Conservation (phyloP, 2,113 vertebrate genomes). For the Piliocolobus tephrosceles region DNA sequence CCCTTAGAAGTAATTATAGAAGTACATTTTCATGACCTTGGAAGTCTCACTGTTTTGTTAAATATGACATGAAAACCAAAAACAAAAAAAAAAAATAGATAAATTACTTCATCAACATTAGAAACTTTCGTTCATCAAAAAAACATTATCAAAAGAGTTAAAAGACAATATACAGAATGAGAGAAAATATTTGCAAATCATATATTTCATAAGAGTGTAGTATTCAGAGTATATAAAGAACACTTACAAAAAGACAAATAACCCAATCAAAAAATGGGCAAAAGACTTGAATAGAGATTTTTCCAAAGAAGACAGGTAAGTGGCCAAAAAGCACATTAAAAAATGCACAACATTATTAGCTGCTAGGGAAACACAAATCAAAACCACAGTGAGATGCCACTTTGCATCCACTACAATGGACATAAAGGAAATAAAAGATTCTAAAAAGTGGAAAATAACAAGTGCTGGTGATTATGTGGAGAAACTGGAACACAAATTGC, state of each 20-base stretch:
- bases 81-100: not conserved
- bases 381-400: not conserved
- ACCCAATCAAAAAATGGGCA: not conserved
- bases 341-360: not conserved
- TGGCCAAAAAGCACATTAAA: not conserved
- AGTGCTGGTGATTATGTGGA: not conserved
- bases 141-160: not conserved
- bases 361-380: not conserved
- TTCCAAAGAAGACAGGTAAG: not conserved
- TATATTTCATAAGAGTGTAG: not conserved
- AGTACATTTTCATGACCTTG: not conserved
- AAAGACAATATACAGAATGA: not conserved
- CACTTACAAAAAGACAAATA: not conserved
- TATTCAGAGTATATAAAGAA: not conserved
- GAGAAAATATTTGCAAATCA: not conserved
- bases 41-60: not conserved
- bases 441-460: not conserved
- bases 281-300: not conserved
- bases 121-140: not conserved
- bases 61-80: not conserved
- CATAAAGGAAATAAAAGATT: not conserved
- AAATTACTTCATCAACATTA: not conserved
- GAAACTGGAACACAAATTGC: no score
- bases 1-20: not conserved
- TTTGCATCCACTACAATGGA: not conserved